phyloP scores from a whole-genome alignment of 2,888 invertebrate species.

The Holacanthella duospinosa region DNA sequence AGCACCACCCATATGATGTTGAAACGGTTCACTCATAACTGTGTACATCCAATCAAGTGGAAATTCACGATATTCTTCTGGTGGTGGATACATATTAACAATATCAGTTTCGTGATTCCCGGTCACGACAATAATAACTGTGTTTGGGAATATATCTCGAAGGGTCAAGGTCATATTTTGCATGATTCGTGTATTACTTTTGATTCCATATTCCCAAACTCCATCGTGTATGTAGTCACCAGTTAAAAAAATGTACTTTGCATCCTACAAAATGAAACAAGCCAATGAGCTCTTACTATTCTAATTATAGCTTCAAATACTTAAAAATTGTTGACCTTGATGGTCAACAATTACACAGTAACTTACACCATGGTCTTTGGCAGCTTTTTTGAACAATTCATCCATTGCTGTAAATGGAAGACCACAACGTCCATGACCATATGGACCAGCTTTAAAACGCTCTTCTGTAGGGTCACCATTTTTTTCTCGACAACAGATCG shows the following conservation, averaged over 20 bases:
- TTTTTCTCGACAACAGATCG: conserved; percentile 72
- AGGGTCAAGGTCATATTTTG: conserved; percentile 48
- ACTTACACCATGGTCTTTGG: conserved; percentile 56
- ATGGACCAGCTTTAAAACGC: conserved; percentile 75
- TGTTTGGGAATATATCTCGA: conserved; percentile 49
- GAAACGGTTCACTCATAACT: conserved; percentile 49
- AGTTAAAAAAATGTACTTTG: conserved; percentile 56
- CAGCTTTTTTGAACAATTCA: conserved; percentile 78
- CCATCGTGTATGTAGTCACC: conserved; percentile 80
- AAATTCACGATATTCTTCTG: conserved; percentile 18
- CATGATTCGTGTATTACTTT: conserved; percentile 53
- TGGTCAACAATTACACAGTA: not conserved
- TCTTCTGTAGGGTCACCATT: conserved; percentile 63
- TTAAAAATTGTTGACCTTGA: not conserved
- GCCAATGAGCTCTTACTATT: too few relatives aligned
- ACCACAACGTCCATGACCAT: conserved; percentile 93
- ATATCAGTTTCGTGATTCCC: conserved; percentile 56
- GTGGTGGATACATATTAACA: conserved; percentile 28
- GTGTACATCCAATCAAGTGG: conserved; percentile 60
- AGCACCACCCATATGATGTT: conserved; percentile 45
- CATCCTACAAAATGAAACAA: not conserved
- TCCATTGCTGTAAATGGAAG: conserved; percentile 83
- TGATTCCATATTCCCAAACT: conserved; percentile 69
- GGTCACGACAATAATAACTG: conserved; percentile 54
- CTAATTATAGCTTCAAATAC: too few relatives aligned